phyloP scores from a whole-genome alignment of 2,888 invertebrate species.

The Pherbina coryleti region DNA sequence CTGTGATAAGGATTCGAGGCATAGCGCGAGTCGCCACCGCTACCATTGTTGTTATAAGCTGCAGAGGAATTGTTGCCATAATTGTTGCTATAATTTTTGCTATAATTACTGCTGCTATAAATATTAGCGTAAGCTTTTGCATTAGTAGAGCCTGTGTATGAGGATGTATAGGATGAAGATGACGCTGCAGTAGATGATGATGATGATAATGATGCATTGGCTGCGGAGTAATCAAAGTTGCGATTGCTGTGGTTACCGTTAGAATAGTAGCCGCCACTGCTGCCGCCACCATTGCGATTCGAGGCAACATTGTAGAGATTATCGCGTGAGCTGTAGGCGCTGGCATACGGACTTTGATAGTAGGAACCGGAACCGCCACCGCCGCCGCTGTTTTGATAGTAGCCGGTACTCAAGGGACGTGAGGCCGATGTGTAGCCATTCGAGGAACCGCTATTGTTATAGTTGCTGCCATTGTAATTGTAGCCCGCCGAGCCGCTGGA shows the following conservation, averaged over 20 bases:
- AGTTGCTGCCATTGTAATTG: conserved; percentile 52
- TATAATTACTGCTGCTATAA: conserved; percentile 48
- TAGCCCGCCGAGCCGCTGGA: conserved; percentile 44
- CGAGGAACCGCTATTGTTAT: conserved; percentile 50
- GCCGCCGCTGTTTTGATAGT: conserved; percentile 57
- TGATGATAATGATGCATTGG: too few species aligned
- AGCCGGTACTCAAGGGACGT: conserved; percentile 66
- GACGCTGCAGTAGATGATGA: conserved; percentile 28
- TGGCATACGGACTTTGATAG: conserved; percentile 67
- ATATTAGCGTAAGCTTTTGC: conserved; percentile 26
- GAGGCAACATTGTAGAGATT: conserved; percentile 61
- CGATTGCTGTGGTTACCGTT: conserved; percentile 60
- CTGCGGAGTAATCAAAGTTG: conserved; percentile 51
- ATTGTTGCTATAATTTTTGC: conserved; percentile 49
- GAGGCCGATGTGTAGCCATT: conserved; percentile 50
- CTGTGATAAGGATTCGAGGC: conserved; percentile 59
- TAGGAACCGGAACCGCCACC: conserved; percentile 40
- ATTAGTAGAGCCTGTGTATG: conserved; percentile 21
- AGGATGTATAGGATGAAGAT: conserved; percentile 34
- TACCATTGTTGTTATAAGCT: conserved; percentile 41
- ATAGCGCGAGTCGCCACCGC: conserved; percentile 56
- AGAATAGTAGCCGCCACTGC: conserved; percentile 57
- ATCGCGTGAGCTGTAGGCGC: conserved; percentile 66
- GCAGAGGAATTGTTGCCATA: conserved; percentile 47
- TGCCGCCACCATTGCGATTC: conserved; percentile 50